phyloP scores from a whole-genome alignment of 2,888 invertebrate species.

The Ditula angustiorana region DNA sequence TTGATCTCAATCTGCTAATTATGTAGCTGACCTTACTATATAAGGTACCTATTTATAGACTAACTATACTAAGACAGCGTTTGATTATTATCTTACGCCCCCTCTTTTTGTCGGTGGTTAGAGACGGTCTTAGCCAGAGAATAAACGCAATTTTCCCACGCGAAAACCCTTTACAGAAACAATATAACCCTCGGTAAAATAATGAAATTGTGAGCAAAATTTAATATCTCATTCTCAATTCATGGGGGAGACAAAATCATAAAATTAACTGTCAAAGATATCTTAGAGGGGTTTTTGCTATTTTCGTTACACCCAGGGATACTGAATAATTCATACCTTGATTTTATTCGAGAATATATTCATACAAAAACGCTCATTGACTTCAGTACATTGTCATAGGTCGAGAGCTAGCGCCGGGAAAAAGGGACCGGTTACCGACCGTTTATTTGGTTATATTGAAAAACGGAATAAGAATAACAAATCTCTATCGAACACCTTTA shows the following conservation, averaged over 20 bases:
- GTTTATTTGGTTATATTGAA: too few relatives aligned
- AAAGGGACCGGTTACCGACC: background rate
- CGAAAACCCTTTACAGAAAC: background rate
- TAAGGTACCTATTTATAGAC: too few relatives aligned
- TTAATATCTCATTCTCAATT: conserved; percentile 17
- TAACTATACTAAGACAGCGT: too few relatives aligned
- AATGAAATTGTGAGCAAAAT: conserved; percentile 25
- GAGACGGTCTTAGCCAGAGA: background rate
- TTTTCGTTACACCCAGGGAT: conserved; percentile 23
- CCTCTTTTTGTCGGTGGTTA: background rate
- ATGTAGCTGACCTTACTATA: too few relatives aligned
- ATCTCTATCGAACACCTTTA: too few relatives aligned
- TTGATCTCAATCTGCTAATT: too few relatives aligned
- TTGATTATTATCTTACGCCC: too few relatives aligned
- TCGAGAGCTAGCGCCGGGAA: conserved; percentile 3
- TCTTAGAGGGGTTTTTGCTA: conserved; percentile 30
- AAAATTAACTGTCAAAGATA: conserved; percentile 39
- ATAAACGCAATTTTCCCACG: background rate
- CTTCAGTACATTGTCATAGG: conserved; percentile 28
- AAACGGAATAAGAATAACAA: too few relatives aligned
- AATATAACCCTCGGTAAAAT: conserved; percentile 19
- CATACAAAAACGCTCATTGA: conserved; percentile 40
- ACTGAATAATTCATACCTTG: conserved; percentile 34
- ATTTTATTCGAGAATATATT: conserved; percentile 40
- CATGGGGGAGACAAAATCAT: conserved; percentile 21